phyloP scores from a whole-genome alignment of 1,140 invertebrate genomes.

The Chrysomallon squamiferum region DNA sequence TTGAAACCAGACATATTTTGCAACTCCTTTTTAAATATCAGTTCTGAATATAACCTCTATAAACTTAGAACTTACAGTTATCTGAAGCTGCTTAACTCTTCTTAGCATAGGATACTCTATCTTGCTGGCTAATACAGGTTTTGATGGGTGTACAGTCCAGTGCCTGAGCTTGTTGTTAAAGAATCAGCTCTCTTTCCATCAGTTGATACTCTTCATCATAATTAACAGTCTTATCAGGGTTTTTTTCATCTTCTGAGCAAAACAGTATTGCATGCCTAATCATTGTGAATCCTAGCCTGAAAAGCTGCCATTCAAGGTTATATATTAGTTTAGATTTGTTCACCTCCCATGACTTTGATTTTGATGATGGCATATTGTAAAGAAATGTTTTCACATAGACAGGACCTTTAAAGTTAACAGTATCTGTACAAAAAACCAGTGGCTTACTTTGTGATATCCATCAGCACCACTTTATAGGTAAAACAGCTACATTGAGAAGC shows the following conservation, averaged over 20 bases:
- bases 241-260: slow-evolving; percentile 12
- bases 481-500: slow-evolving; percentile 17
- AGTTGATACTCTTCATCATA: no score
- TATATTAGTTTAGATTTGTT: slow-evolving; percentile 8
- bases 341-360: slow-evolving; percentile 25
- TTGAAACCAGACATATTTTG: no score
- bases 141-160: no score
- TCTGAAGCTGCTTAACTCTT: no score
- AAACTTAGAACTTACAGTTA: no score
- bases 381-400: slow-evolving; percentile 39
- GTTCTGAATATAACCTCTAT: no score
- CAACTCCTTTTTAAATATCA: no score
- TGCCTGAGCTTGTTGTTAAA: no score
- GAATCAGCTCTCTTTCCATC: no score
- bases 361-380: slow-evolving; percentile 32
- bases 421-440: slow-evolving; percentile 8
- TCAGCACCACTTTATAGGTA: slow-evolving; percentile 6
- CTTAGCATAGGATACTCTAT: no score
- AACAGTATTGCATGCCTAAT: slow-evolving; percentile 28
- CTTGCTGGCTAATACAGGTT: no score
- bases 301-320: slow-evolving; percentile 11
- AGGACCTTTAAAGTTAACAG: slow-evolving; percentile 26
- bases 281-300: slow-evolving; percentile 19
- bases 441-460: background rate
- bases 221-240: no score